Conservation (phyloP, 2,113 vertebrate genomes). For the Dasypus novemcinctus region DNA sequence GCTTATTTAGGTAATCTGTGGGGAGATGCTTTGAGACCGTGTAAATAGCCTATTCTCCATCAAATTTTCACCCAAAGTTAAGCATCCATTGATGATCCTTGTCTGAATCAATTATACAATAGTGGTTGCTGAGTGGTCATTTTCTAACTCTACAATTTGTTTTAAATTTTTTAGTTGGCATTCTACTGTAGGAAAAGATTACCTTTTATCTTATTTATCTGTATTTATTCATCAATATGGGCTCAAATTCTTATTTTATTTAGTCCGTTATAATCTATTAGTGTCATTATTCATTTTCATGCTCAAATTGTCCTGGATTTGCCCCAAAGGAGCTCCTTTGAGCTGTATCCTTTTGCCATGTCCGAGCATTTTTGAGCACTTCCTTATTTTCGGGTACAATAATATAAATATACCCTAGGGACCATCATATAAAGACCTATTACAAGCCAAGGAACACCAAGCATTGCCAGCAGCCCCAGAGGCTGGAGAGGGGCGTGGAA, state of each 20-base stretch:
- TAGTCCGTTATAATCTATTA: background rate
- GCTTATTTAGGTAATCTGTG: background rate
- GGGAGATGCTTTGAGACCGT: background rate
- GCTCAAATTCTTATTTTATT: background rate
- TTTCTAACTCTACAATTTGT: background rate
- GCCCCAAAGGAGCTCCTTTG: background rate
- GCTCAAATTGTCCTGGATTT: background rate
- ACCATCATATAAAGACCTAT: no score
- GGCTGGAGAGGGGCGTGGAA: no score
- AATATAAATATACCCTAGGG: background rate
- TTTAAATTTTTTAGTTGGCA: background rate
- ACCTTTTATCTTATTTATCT: background rate
- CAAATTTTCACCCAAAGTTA: background rate
- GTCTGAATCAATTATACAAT: background rate
- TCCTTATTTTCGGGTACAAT: background rate
- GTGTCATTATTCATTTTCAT: background rate
- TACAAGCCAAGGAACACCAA: no score
- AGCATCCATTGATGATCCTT: background rate
- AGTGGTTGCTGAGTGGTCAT: background rate
- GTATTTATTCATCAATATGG: background rate
- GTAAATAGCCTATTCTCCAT: background rate
- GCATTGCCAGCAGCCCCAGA: no score
- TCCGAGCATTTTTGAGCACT: background rate
- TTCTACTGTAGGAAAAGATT: background rate
- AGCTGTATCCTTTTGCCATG: background rate